phyloP scores from a whole-genome alignment of 2,797 vertebrate species.

The Heterohyrax brucei region DNA sequence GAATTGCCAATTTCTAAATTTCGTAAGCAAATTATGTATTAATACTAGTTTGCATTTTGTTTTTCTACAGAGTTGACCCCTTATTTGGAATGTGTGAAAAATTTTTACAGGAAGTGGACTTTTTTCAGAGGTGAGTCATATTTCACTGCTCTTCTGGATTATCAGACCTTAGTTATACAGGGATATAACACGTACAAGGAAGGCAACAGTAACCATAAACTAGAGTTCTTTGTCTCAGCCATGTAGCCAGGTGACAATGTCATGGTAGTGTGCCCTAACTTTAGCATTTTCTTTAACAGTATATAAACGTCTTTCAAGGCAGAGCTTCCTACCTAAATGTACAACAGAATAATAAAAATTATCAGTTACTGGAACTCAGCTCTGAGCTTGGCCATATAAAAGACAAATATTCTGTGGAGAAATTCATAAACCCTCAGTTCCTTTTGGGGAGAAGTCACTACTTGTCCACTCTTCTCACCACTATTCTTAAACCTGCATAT shows the following conservation, averaged over 20 bases:
- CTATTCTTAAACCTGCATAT: neutral
- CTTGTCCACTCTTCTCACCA: slow-evolving; percentile 9
- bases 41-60: slow-evolving; percentile 37
- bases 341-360: slow-evolving; percentile 19
- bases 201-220: neutral
- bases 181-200: slow-evolving; percentile 9
- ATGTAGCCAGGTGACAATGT: neutral
- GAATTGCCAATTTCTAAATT: neutral
- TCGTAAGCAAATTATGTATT: neutral
- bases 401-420: neutral
- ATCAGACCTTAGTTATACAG: neutral
- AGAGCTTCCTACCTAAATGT: slow-evolving; percentile 46
- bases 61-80: slow-evolving; percentile 93
- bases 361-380: neutral
- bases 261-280: neutral
- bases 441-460: slow-evolving; percentile 18
- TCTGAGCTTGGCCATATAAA: neutral
- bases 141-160: slow-evolving; percentile 28
- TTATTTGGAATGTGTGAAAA: slow-evolving; percentile 96
- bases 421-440: neutral
- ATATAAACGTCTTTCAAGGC: slow-evolving; percentile 24
- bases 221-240: neutral
- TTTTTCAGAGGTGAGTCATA: slow-evolving; percentile 95
- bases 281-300: slow-evolving; percentile 52
- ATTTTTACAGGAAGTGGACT: slow-evolving; percentile 97